These are phyloP conservation scores for Anagyrus pseudococci DNA, from an alignment of 2,888 invertebrate genomes.

Conservation along the genomic window DNA sequence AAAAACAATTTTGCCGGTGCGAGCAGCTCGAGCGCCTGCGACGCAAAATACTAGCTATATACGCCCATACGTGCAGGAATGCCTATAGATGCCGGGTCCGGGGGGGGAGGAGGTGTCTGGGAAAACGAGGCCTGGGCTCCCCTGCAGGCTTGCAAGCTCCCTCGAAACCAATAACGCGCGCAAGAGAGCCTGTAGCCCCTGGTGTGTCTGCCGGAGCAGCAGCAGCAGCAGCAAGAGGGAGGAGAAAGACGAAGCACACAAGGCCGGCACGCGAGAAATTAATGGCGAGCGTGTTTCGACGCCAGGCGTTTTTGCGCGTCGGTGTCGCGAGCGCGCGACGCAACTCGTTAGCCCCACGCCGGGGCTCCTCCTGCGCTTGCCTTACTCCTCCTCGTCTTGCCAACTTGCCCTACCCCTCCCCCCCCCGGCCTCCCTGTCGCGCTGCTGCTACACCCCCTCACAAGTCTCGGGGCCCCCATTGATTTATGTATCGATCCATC, in stretches of 20 bases:
- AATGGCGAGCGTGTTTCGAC: constrained; percentile 38
- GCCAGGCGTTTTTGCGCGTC: constrained; percentile 33
- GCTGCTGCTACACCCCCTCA: not conserved
- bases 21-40: not conserved
- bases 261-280: constrained; percentile 31
- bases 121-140: too few relatives aligned
- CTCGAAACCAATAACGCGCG: too few relatives aligned
- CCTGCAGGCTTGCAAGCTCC: not conserved
- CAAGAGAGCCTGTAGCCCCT: too few relatives aligned
- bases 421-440: not conserved
- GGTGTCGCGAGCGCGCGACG: constrained; percentile 21
- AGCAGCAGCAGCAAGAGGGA: not conserved
- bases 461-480: constrained; percentile 11
- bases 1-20: constrained; percentile 17
- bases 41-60: not conserved
- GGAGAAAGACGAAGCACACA: not conserved
- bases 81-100: not conserved
- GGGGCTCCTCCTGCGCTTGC: not conserved
- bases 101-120: too few relatives aligned
- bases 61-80: constrained; percentile 3
- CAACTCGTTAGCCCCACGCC: constrained; percentile 35
- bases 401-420: too few relatives aligned
- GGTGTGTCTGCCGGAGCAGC: too few relatives aligned
- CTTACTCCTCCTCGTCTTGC: too few relatives aligned
- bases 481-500: constrained; percentile 28